Conservation (phyloP, 53 echinoderm and acorn worm species). For the Stichopus horrens region DNA sequence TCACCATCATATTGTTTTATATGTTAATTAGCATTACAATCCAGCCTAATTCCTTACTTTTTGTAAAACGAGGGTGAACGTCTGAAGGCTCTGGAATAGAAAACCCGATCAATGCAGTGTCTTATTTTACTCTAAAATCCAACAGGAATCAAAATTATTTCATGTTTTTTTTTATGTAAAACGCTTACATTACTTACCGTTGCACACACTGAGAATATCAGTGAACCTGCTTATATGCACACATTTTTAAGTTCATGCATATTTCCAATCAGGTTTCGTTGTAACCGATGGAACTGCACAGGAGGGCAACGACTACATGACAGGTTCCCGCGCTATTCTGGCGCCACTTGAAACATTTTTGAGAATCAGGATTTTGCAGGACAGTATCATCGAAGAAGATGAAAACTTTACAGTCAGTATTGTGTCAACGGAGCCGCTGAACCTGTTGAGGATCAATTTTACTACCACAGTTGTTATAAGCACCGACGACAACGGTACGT, state of each 20-base stretch:
- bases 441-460: neutral
- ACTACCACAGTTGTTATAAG: neutral
- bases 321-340: neutral
- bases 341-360: neutral
- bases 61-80: too few species aligned
- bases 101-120: too few species aligned
- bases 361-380: neutral
- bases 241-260: neutral
- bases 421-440: neutral
- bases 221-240: too few species aligned
- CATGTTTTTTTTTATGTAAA: too few species aligned
- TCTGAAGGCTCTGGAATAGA: too few species aligned
- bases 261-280: neutral
- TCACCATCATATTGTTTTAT: too few species aligned
- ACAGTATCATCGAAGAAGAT: neutral
- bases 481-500: neutral
- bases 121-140: too few species aligned
- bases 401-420: neutral
- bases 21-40: too few species aligned
- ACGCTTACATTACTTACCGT: too few species aligned
- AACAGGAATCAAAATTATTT: too few species aligned
- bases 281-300: neutral
- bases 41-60: too few species aligned
- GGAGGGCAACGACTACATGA: neutral
- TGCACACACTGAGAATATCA: too few species aligned